phyloP scores from a whole-genome alignment of 2,113 vertebrate species.

The Hydrolagus affinis region DNA sequence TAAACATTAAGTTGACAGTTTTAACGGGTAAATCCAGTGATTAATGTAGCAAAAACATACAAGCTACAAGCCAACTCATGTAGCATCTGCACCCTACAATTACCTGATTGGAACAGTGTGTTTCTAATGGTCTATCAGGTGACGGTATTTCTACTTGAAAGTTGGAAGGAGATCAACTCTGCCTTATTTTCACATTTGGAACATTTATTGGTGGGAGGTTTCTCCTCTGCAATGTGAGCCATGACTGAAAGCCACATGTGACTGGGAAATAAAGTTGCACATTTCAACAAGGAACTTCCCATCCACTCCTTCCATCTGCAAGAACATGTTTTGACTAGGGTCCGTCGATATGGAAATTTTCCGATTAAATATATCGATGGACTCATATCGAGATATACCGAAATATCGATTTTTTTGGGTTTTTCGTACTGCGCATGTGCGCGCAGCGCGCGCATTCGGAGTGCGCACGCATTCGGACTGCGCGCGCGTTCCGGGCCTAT shows the following conservation, averaged over 20 bases:
- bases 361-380: too few species aligned
- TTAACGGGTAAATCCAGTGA: constrained; percentile 13
- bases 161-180: background rate
- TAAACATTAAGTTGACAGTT: constrained; percentile 1
- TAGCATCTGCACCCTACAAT: constrained; percentile 24
- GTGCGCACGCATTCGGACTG: too few species aligned
- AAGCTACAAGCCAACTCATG: constrained; percentile 13
- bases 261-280: background rate
- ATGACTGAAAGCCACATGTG: background rate
- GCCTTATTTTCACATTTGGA: background rate
- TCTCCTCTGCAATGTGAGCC: background rate
- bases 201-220: background rate
- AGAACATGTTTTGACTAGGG: too few species aligned
- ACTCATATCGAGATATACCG: too few species aligned
- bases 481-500: too few species aligned
- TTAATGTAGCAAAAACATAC: constrained; percentile 11
- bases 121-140: constrained; percentile 1
- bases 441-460: too few species aligned
- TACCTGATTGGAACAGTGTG: background rate
- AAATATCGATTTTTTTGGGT: too few species aligned
- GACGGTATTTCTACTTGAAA: constrained; percentile 7
- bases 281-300: background rate
- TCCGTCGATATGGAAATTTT: too few species aligned
- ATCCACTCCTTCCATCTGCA: background rate
- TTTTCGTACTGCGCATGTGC: too few species aligned